Base-by-base conservation (phyloP, 2,113 vertebrate species). In the Todiramphus saurophagus region DNA sequence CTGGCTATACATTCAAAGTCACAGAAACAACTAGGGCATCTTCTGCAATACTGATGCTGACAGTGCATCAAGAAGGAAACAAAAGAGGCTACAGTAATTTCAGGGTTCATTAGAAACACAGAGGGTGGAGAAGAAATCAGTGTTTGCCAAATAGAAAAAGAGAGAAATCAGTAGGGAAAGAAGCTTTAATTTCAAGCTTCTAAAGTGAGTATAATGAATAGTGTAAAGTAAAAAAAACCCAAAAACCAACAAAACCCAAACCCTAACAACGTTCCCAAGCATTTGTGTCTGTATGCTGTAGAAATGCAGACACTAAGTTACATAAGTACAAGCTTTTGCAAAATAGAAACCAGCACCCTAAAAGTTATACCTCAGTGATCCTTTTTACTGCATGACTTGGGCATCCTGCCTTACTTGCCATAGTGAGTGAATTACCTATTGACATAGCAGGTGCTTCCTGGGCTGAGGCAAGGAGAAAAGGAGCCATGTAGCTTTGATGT, bases 171-270 rank as follows among this genome's bases (percentile, higher is more conserved):
- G 58, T 83, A 78, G 21, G 60, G 43, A 97, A 96, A 85, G 48
- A 76, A 90, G 82, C 78, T 92, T 88, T 93, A 92, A 96, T 94
- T 96, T 95, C 89, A 97, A 95, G 78, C 80, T 92, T 96, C 89
- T 94, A 46, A 84, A 87, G 58, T 28, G 85, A 63, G 68, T 69
- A 90, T 79, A 94, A 88, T 89, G 76, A 96, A 97, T 96, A 97
- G 95, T 60, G 27, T 68, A 86, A 91, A 92, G 60, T 79, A 70
- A 94, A 96, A 93, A 96, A 64, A 51, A 20, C 44, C 46, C 75
- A 44, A 64, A 21, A 59, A 21, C 33, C 2, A 48, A 48, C 19
- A 23, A 48, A 19, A 43, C 43, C 12, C 53, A 30, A 41, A 28
- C 24, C 13, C 48, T 28, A 51, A 20, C 17, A 28, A 70, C 67